Conservation (phyloP, 1,140 invertebrate species). For the Glossosoma conforme region DNA sequence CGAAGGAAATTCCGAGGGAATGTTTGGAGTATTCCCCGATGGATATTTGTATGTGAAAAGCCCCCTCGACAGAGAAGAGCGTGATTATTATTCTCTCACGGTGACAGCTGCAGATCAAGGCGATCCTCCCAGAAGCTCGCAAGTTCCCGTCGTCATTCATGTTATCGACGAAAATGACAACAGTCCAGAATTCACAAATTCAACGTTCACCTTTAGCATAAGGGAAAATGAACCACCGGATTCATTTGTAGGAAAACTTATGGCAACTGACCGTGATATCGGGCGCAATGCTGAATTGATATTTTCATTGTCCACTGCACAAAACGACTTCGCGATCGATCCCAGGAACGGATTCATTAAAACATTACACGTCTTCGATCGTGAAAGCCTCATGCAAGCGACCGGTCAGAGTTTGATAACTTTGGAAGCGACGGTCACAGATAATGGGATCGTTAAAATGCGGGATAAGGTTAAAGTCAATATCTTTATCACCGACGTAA, state of each 20-base stretch:
- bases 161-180: conserved; percentile 97
- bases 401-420: conserved; percentile 73
- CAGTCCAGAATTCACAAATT: conserved; percentile 80
- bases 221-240: conserved; percentile 85
- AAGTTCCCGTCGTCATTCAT: conserved; percentile 82
- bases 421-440: conserved; percentile 79
- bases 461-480: conserved; percentile 85
- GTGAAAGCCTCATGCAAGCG: conserved; percentile 72
- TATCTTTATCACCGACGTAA: conserved; percentile 84
- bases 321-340: conserved; percentile 83
- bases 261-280: conserved; percentile 84
- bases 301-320: conserved; percentile 71
- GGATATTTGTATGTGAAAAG: conserved; percentile 81
- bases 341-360: conserved; percentile 89
- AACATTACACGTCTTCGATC: conserved; percentile 78
- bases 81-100: conserved; percentile 84
- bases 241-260: conserved; percentile 84
- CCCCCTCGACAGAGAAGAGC: conserved; percentile 79
- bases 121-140: conserved; percentile 65
- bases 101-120: conserved; percentile 79
- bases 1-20: conserved; percentile 75
- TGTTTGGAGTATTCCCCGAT: conserved; percentile 88
- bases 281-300: conserved; percentile 88
- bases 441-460: conserved; percentile 77
- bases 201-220: conserved; percentile 78